phyloP scores from a whole-genome alignment of 2,797 vertebrate species.

The Tragopan temminckii region DNA sequence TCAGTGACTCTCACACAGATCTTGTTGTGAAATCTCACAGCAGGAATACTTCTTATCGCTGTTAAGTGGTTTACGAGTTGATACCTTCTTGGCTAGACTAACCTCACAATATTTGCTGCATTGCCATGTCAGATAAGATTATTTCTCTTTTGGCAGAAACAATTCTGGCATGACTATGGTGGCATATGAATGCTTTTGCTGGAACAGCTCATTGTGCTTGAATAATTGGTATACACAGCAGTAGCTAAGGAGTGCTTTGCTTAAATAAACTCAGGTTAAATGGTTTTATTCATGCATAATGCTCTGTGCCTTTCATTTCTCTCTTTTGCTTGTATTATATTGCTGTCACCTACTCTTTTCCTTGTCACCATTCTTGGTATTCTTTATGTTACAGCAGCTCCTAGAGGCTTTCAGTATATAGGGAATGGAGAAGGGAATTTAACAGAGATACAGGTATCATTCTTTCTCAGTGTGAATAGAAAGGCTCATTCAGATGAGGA shows the following conservation, averaged over 20 bases:
- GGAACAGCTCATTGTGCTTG: not conserved
- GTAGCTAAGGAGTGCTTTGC: slow-evolving; percentile 14
- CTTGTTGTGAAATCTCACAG: not conserved
- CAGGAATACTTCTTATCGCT: slow-evolving; percentile 1
- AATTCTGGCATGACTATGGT: not conserved
- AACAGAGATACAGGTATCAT: not conserved
- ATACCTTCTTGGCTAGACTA: not conserved
- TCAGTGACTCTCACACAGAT: not conserved
- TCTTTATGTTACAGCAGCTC: slow-evolving; percentile 29
- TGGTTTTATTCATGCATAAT: not conserved
- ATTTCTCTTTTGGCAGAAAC: not conserved
- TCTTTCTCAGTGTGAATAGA: not conserved
- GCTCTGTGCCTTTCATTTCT: not conserved
- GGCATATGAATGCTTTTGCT: not conserved
- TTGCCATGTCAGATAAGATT: slow-evolving; percentile 2
- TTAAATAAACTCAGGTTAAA: slow-evolving; percentile 19
- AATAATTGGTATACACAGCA: slow-evolving; percentile 7
- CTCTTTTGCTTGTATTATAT: not conserved
- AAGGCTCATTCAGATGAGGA: not conserved
- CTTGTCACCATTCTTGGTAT: not conserved
- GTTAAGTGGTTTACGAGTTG: slow-evolving; percentile 18
- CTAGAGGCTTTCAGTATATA: not conserved
- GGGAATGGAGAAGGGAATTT: not conserved
- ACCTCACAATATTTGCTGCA: not conserved
- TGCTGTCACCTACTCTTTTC: not conserved